Conservation (phyloP, 2,888 invertebrate genomes). For the Hypolimnas misippus region DNA sequence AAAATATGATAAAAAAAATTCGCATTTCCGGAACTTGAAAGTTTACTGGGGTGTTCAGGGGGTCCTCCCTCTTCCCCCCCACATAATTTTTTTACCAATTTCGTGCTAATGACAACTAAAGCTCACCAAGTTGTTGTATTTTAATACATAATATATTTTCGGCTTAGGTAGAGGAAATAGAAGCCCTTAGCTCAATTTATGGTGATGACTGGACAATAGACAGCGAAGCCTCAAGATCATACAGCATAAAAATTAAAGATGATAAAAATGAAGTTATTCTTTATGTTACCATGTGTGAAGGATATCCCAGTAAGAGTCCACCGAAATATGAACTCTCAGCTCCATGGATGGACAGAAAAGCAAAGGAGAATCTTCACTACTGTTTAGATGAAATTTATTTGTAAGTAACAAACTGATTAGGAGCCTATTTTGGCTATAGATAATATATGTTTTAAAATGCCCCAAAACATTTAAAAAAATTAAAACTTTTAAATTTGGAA, state of each 20-base stretch:
- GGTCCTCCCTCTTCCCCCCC: too few species aligned
- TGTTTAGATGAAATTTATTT: constrained; percentile 86
- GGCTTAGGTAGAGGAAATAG: constrained; percentile 86
- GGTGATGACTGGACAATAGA: constrained; percentile 87
- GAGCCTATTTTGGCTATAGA: not conserved
- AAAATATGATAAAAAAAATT: too few species aligned
- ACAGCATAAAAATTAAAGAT: constrained; percentile 84
- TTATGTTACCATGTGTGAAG: constrained; percentile 85
- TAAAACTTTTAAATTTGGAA: too few species aligned
- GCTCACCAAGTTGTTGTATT: too few species aligned
- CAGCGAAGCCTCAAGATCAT: constrained; percentile 81
- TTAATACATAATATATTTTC: not conserved
- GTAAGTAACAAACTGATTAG: constrained; percentile 73
- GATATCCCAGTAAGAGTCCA: constrained; percentile 86
- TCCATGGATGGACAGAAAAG: constrained; percentile 86
- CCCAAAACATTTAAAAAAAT: not conserved
- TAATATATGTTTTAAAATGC: not conserved
- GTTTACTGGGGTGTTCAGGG: too few species aligned
- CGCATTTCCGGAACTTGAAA: too few species aligned
- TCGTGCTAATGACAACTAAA: too few species aligned
- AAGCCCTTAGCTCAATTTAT: constrained; percentile 89
- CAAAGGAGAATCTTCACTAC: constrained; percentile 82
- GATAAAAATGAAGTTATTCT: constrained; percentile 80
- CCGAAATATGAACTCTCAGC: constrained; percentile 89
- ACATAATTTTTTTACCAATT: too few species aligned